Percentiles rank a stretch among this genome's conserved stretches.
phyloP scores from a whole-genome alignment of 1,140 invertebrate genomes.

The Kradibia gibbosae region DNA sequence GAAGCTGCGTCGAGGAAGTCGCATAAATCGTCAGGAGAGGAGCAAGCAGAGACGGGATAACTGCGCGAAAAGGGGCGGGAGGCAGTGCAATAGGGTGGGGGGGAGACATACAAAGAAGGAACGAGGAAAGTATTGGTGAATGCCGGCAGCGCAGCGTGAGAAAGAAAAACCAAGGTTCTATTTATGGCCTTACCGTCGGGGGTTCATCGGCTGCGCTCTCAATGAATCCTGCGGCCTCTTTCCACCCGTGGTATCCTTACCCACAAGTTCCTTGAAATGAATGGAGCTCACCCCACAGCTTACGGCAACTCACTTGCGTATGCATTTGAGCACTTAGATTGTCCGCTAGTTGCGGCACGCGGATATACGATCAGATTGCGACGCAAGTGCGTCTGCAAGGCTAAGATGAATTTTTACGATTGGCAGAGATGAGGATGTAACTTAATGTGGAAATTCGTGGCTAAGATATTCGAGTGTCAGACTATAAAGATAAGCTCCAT shows the following conservation, averaged over 20 bases:
- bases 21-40: conserved; percentile 41
- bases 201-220: conserved; percentile 35
- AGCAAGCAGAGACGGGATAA: conserved; percentile 30
- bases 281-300: background rate
- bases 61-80: background rate
- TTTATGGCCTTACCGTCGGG: conserved; percentile 21
- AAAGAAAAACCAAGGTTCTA: conserved; percentile 45
- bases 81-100: background rate
- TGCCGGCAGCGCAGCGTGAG: conserved; percentile 22
- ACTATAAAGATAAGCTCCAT: too few relatives aligned
- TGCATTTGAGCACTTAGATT: too few relatives aligned
- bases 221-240: background rate
- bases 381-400: too few relatives aligned
- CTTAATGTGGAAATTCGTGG: too few relatives aligned
- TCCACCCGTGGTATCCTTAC: background rate
- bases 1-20: conserved; percentile 12
- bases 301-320: background rate
- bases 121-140: background rate
- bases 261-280: background rate
- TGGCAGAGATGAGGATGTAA: too few relatives aligned
- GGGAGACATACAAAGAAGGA: background rate
- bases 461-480: too few relatives aligned
- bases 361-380: too few relatives aligned
- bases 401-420: too few relatives aligned
- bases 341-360: too few relatives aligned